Evolutionary conservation across 2,113 vertebrate species (phyloP).

Genomic region (Eulemur rufifrons): DNA sequence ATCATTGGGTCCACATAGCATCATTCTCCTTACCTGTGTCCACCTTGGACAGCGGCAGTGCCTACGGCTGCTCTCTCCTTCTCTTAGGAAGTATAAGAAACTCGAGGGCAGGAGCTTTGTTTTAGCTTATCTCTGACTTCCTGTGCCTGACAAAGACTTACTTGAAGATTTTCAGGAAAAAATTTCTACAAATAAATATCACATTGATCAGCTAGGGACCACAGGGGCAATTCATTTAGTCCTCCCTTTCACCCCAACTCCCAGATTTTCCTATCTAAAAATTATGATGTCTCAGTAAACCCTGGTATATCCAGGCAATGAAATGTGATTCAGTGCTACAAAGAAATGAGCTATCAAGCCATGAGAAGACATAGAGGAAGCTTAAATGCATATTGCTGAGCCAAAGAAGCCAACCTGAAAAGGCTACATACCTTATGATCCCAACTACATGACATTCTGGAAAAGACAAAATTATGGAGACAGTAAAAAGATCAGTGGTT

Average conservation of each 20-base stretch:
- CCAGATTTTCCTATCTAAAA: neutral
- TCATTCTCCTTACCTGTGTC: accelerated
- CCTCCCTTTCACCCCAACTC: neutral
- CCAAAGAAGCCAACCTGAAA: neutral
- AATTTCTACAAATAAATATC: neutral
- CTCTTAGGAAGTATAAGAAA: too few relatives aligned
- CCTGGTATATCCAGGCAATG: neutral
- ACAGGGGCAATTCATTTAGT: accelerated
- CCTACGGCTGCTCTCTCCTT: accelerated
- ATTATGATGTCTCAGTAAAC: neutral
- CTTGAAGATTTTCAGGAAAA: neutral
- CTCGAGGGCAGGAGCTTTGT: neutral
- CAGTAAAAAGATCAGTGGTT: neutral
- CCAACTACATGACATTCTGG: neutral
- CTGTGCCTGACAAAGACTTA: neutral
- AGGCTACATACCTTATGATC: accelerated
- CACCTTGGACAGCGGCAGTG: accelerated
- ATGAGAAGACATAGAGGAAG: neutral
- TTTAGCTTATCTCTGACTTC: accelerated
- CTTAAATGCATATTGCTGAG: accelerated
- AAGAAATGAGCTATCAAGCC: neutral
- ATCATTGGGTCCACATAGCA: accelerated
- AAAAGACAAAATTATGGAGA: neutral
- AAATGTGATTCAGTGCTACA: neutral
- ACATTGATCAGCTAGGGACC: neutral